Evolutionary conservation across 2,888 invertebrate species (phyloP).

Genomic region (Folsomia candida): DNA sequence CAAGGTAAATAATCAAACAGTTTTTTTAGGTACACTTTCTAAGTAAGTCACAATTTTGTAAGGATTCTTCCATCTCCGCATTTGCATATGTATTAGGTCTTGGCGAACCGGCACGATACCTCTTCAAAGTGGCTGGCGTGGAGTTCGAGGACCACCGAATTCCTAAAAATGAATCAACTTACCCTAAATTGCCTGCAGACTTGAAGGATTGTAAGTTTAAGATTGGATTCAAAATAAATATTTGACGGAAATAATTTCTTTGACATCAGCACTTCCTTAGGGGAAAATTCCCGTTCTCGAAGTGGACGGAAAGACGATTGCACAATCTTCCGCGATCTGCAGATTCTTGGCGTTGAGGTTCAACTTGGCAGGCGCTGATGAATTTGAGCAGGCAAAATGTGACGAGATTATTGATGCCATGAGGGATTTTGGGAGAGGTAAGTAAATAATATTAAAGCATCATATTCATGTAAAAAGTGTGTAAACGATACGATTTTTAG

Average conservation of each 20-base stretch:
- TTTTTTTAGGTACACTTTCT: background rate
- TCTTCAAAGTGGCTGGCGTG: constrained; percentile 23
- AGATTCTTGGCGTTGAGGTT: constrained; percentile 48
- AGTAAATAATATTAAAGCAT: no score
- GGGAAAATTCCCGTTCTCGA: constrained; percentile 47
- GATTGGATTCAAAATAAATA: background rate
- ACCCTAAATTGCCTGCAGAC: constrained; percentile 17
- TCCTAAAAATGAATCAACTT: constrained; percentile 15
- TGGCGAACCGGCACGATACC: constrained; percentile 18
- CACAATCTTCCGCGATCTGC: constrained; percentile 47
- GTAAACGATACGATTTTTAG: no score
- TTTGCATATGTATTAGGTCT: background rate
- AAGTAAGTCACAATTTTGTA: no score
- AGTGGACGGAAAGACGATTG: constrained; percentile 45
- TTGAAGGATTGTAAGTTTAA: constrained; percentile 15
- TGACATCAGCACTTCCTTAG: constrained; percentile 42
- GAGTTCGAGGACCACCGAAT: constrained; percentile 21
- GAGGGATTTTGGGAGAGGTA: constrained; percentile 34
- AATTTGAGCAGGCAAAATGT: constrained; percentile 35
- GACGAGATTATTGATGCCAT: constrained; percentile 33
- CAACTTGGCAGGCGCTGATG: constrained; percentile 33
- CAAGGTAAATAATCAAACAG: background rate
- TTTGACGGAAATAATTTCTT: constrained; percentile 56
- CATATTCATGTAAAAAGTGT: no score
- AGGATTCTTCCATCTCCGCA: no score